Evolutionary conservation across 2,797 vertebrate species (phyloP).

Genomic region (Syncerus caffer): DNA sequence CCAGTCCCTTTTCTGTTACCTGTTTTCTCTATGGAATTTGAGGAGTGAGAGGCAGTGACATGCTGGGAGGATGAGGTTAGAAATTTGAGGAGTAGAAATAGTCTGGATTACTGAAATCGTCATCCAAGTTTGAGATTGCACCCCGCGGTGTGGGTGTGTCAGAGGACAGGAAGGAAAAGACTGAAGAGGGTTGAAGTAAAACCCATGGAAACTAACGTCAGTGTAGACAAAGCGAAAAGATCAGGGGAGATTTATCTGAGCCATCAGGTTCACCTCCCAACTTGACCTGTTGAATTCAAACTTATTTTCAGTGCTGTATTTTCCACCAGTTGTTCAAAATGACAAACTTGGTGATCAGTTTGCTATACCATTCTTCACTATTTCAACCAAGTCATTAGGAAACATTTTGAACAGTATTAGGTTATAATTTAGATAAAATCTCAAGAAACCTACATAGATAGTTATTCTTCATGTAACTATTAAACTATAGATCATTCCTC

Average conservation of each 20-base stretch:
- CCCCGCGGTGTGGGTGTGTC: not conserved
- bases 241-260: not conserved
- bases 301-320: not conserved
- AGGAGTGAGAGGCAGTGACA: not conserved
- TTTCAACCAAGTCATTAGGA: not conserved
- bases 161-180: not conserved
- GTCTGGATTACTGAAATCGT: not conserved
- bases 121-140: not conserved
- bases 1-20: not conserved
- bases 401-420: not conserved
- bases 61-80: not conserved
- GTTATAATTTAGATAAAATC: not conserved
- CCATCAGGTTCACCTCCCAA: not conserved
- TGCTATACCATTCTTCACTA: not conserved
- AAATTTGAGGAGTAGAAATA: not conserved
- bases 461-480: not conserved
- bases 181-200: not conserved
- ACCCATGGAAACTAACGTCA: not conserved
- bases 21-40: not conserved
- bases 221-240: not conserved
- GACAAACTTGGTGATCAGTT: not conserved
- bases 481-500: not conserved
- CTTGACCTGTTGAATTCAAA: not conserved
- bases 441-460: not conserved
- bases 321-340: not conserved